A percentile compares a stretch with the other conserved stretches of the same genome.
Conservation (phyloP, 2,113 vertebrate species). For the Tragelaphus strepsiceros region DNA sequence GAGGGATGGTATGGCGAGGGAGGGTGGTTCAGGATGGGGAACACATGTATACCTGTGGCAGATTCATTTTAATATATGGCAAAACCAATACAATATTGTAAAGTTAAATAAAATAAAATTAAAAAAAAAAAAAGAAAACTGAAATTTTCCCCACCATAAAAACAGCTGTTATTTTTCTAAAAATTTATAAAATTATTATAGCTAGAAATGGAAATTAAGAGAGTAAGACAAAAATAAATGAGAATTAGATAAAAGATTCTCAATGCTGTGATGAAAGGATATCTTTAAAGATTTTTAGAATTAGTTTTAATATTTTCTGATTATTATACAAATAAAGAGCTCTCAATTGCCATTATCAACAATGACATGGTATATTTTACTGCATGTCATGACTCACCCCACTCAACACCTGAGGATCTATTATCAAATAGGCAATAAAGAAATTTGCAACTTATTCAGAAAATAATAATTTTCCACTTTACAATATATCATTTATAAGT, state of each 20-base stretch:
- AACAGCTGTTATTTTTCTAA: not conserved
- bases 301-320: not conserved
- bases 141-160: conserved; percentile 7
- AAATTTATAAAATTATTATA: not conserved
- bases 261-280: not conserved
- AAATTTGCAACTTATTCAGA: not conserved
- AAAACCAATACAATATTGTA: no score
- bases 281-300: not conserved
- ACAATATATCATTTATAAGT: not conserved
- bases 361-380: not conserved
- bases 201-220: not conserved
- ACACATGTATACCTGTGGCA: no score
- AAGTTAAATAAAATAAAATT: no score
- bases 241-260: not conserved
- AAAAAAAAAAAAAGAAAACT: not conserved
- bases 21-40: no score
- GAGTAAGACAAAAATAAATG: conserved; percentile 6
- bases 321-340: not conserved
- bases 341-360: not conserved
- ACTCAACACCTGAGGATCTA: not conserved
- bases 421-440: not conserved
- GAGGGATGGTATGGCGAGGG: no score
- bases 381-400: not conserved
- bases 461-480: not conserved
- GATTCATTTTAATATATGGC: no score